Conservation (phyloP, 2,113 vertebrate species). For the Butastur rufipennis region DNA sequence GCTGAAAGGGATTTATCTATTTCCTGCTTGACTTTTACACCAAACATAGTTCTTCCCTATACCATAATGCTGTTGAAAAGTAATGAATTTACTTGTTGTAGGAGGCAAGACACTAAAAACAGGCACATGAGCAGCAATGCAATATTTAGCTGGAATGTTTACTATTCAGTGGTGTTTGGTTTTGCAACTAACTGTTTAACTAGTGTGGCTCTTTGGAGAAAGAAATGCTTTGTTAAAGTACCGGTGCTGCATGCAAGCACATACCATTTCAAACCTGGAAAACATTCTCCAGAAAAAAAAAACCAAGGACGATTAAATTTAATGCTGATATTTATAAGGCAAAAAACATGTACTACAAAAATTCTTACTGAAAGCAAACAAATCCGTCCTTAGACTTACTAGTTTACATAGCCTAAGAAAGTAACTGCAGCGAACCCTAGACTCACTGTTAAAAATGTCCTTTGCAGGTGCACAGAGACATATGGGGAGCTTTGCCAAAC, state of each 20-base stretch:
- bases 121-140: not conserved
- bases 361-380: not conserved
- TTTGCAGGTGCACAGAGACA: not conserved
- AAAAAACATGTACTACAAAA: not conserved
- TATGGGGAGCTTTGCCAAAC: not conserved
- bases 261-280: not conserved
- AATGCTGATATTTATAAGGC: not conserved
- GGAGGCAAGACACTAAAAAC: not conserved
- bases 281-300: not conserved
- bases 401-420: not conserved
- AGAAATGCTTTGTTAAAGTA: not conserved
- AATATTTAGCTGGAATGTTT: slow-evolving; percentile 11
- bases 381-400: not conserved
- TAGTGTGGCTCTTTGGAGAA: not conserved
- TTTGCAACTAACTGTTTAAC: slow-evolving; percentile 17
- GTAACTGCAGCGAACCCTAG: not conserved
- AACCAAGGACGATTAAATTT: not conserved
- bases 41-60: not conserved
- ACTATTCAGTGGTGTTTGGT: not conserved
- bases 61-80: not conserved
- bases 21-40: not conserved
- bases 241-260: not conserved
- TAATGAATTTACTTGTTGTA: not conserved
- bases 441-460: not conserved
- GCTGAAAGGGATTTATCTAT: not conserved